Evolutionary conservation across 1,140 invertebrate species (phyloP), one percentile per base, ranked within the genome.

Genomic region (Schmidtea mediterranea): DNA sequence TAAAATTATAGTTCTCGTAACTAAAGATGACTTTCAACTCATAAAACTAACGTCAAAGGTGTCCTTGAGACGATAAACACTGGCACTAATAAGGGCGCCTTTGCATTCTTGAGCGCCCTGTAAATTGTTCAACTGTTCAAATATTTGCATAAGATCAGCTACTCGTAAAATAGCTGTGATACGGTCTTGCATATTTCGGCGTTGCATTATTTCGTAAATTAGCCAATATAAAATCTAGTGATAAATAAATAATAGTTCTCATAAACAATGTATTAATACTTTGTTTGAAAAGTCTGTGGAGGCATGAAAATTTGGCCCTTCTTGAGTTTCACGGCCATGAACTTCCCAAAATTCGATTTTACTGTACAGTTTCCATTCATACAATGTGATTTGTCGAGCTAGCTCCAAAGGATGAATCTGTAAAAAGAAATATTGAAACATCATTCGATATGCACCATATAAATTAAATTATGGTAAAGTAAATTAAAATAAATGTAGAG

Each of bases 311-410:
- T 41, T 41, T 15, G 39, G 39, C 6, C 39, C 39, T 12, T 6
- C 19, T 8, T 9, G 5, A 5, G 12, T 8, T 15, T 41, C 19
- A 12, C 19, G 12, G 18, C 39, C 39, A 41, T 41, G 12, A 19
- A 41, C 12, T 19, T 41, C 39, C 39, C 39, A 41, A 19, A 41
- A 41, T 41, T 41, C 39, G 19, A 41, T 41, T 19, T 41, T 41
- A 15, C 12, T 15, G 19, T 41, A 41, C 39, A 41, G 19, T 15
- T 41, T 18, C 39, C 39, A 41, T 41, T 41, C 39, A 19, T 41
- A 19, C 8, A 41, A 15, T 8, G 39, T 41, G 12, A 41, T 41
- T 41, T 41, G 39, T 8, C 15, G 6, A 15, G 39, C 39, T 15
- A 41, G 15, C 18, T 41, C 39, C 15, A 41, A 12, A 15, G 39